These are phyloP conservation scores for Drosophila ustulata DNA, from an alignment of 2,888 invertebrate genomes.

Conservation along the genomic window DNA sequence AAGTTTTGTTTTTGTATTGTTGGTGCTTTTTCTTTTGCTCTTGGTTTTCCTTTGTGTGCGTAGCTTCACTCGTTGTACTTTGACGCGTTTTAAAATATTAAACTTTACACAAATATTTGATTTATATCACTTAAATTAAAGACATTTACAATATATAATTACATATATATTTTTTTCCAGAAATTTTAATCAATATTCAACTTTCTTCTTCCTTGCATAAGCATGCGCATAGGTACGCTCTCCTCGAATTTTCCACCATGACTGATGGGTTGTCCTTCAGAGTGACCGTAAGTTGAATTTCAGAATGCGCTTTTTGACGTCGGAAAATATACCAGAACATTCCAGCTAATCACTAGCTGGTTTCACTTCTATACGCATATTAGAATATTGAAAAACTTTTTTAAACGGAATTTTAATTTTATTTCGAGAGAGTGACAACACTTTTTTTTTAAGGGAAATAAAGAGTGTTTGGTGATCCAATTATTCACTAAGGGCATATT, in stretches of 20 bases:
- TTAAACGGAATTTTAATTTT: too few species aligned
- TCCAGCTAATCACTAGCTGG: not conserved
- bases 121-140: slow-evolving; percentile 79
- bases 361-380: not conserved
- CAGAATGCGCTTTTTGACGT: not conserved
- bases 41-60: slow-evolving; percentile 59
- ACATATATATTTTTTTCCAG: slow-evolving; percentile 77
- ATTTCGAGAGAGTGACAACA: too few species aligned
- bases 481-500: too few species aligned
- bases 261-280: slow-evolving; percentile 53
- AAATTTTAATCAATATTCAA: slow-evolving; percentile 77
- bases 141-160: slow-evolving; percentile 79
- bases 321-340: not conserved
- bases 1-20: slow-evolving; percentile 48
- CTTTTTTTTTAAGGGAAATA: too few species aligned
- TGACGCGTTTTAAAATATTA: slow-evolving; percentile 74
- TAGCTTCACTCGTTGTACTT: slow-evolving; percentile 82
- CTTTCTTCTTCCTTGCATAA: slow-evolving; percentile 68
- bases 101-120: slow-evolving; percentile 77
- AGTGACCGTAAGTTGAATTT: slow-evolving; percentile 31
- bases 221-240: slow-evolving; percentile 81
- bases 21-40: slow-evolving; percentile 44
- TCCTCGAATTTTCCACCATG: slow-evolving; percentile 81
- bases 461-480: too few species aligned
- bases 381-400: too few species aligned